phyloP scores from a whole-genome alignment of 23 tunicate species.

The Halocynthia aurantium region DNA sequence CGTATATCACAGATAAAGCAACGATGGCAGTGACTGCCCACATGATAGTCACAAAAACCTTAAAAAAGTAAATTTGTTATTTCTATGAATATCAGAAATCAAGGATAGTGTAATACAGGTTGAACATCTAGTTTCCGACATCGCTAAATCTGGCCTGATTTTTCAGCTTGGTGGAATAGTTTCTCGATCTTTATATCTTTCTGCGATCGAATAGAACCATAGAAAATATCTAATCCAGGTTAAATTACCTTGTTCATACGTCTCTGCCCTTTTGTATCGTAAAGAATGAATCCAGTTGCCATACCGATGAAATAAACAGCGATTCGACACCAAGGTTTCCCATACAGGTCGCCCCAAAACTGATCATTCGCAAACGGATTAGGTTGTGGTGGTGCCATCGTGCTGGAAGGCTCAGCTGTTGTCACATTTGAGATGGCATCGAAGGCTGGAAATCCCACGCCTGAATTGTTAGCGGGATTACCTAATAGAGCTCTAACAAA shows the following conservation, averaged over 20 bases:
- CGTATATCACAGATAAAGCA: not conserved
- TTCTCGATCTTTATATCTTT: no score
- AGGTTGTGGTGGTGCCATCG: not conserved
- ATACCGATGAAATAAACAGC: slow-evolving; percentile 78
- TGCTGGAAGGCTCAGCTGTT: not conserved
- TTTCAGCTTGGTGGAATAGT: no score
- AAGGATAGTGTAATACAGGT: no score
- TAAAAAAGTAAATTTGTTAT: not conserved
- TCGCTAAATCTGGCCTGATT: no score
- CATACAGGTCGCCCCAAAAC: slow-evolving; percentile 17
- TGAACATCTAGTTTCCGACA: no score
- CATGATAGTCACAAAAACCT: slow-evolving; percentile 20
- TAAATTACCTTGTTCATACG: slow-evolving; percentile 39
- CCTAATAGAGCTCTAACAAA: no score
- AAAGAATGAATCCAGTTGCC: slow-evolving; percentile 68
- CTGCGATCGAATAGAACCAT: no score
- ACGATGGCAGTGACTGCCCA: slow-evolving; percentile 25
- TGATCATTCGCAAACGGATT: not conserved
- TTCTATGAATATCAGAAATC: no score
- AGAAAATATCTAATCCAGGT: not conserved
- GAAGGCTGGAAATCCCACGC: no score
- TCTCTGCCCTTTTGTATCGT: slow-evolving; percentile 20
- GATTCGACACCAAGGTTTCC: slow-evolving; percentile 66
- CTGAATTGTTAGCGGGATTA: no score
- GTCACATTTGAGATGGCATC: not conserved